Percentiles rank a stretch among this genome's conserved stretches.
Conservation (phyloP, 2,797 vertebrate genomes). For the Lepidocolaptes lacrymiger region DNA sequence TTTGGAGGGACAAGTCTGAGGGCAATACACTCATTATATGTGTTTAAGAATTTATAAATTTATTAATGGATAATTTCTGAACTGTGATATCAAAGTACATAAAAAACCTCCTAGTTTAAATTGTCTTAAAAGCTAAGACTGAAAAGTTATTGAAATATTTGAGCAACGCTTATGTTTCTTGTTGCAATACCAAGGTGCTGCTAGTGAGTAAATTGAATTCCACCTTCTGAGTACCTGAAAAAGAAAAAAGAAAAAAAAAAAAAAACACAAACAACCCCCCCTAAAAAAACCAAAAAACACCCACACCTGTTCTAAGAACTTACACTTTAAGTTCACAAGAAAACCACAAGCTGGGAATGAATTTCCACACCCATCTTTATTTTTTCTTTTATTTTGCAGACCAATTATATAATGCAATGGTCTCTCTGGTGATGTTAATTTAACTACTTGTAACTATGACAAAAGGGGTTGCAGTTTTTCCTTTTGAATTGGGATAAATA, state of each 20-base stretch:
- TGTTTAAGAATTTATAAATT: background rate
- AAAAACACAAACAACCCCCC: too few relatives aligned
- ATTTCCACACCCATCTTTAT: background rate
- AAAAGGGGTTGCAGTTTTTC: background rate
- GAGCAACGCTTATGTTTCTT: accelerated
- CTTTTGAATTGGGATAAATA: background rate
- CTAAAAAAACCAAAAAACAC: too few relatives aligned
- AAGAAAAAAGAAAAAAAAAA: background rate
- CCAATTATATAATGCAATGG: background rate
- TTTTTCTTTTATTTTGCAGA: background rate
- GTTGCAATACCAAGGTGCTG: background rate
- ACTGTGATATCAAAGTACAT: background rate
- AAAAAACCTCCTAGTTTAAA: background rate
- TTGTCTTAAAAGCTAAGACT: background rate
- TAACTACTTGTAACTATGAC: background rate
- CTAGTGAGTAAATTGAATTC: background rate
- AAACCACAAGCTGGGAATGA: background rate
- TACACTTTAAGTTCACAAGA: background rate
- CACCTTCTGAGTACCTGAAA: background rate
- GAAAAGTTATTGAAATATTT: background rate
- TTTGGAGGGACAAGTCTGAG: background rate
- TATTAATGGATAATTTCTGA: background rate
- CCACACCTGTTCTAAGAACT: background rate
- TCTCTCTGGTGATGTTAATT: background rate
- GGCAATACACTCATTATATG: background rate